phyloP scores from a whole-genome alignment of 2,797 vertebrate genomes.

The Zenarchopterus dispar region DNA sequence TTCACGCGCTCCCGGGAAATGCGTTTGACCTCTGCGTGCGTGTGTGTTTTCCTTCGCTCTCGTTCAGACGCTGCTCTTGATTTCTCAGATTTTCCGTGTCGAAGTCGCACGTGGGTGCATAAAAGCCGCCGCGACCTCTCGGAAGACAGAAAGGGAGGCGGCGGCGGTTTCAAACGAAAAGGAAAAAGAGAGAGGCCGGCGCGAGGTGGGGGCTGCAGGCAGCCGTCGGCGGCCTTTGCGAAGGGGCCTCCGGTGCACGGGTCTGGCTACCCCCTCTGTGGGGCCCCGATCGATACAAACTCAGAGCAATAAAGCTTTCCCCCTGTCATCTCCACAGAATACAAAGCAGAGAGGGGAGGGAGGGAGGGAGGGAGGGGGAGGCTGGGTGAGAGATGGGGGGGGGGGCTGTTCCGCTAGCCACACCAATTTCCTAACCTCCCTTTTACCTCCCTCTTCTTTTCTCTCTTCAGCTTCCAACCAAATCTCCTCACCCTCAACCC shows the following conservation, averaged over 20 bases:
- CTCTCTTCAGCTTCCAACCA: slow-evolving; percentile 51
- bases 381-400: slow-evolving; percentile 40
- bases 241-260: slow-evolving; percentile 75
- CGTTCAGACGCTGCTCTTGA: slow-evolving; percentile 20
- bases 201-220: slow-evolving; percentile 42
- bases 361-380: slow-evolving; percentile 13
- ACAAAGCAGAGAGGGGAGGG: slow-evolving; percentile 85
- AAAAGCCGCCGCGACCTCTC: slow-evolving; percentile 58
- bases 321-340: slow-evolving; percentile 93
- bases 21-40: slow-evolving; percentile 12
- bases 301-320: slow-evolving; percentile 94
- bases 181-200: neutral
- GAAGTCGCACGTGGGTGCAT: slow-evolving; percentile 46
- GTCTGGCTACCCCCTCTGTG: slow-evolving; percentile 82
- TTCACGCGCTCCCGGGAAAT: slow-evolving; percentile 13
- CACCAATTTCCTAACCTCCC: slow-evolving; percentile 86
- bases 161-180: slow-evolving; percentile 12
- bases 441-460: slow-evolving; percentile 55
- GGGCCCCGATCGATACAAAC: slow-evolving; percentile 92
- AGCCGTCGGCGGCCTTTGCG: slow-evolving; percentile 63
- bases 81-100: slow-evolving; percentile 3
- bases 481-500: slow-evolving; percentile 43
- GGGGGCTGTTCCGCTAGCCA: slow-evolving; percentile 83
- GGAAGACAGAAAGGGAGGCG: slow-evolving; percentile 30
- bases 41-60: slow-evolving; percentile 30